A percentile compares a stretch with the other conserved stretches of the same genome.
phyloP scores from a whole-genome alignment of 2,797 vertebrate species.

The Hylomyscus alleni region DNA sequence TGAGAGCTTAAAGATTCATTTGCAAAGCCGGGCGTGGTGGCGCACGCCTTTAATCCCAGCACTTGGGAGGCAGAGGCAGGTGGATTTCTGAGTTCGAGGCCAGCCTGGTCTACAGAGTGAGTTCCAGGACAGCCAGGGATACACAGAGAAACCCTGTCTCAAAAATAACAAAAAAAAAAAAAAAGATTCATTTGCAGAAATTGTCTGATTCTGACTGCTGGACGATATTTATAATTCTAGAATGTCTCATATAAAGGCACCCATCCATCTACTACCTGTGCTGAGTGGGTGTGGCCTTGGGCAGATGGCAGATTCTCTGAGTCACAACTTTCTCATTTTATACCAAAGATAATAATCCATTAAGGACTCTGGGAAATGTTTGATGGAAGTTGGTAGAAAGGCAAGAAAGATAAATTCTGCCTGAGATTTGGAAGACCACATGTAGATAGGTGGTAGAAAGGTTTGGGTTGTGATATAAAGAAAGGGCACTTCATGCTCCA shows the following conservation, averaged over 20 bases:
- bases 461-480: slow-evolving; percentile 13
- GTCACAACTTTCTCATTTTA: background rate
- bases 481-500: background rate
- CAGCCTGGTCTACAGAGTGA: no score
- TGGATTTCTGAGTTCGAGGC: no score
- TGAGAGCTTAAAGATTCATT: background rate
- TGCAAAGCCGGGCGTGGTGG: no score
- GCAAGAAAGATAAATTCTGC: background rate
- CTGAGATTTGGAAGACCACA: background rate
- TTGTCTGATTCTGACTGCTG: background rate
- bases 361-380: background rate
- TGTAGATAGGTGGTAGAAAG: slow-evolving; percentile 8
- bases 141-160: no score
- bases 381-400: background rate
- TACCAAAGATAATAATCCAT: background rate
- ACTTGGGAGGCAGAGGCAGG: no score
- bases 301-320: background rate
- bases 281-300: background rate
- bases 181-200: background rate
- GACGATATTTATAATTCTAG: background rate
- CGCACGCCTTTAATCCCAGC: no score
- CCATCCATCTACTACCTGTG: background rate
- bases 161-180: no score
- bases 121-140: no score
- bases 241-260: background rate